These are phyloP conservation scores for Falco columbarius DNA, from an alignment of 2,797 vertebrate species.

Conservation along the genomic window DNA sequence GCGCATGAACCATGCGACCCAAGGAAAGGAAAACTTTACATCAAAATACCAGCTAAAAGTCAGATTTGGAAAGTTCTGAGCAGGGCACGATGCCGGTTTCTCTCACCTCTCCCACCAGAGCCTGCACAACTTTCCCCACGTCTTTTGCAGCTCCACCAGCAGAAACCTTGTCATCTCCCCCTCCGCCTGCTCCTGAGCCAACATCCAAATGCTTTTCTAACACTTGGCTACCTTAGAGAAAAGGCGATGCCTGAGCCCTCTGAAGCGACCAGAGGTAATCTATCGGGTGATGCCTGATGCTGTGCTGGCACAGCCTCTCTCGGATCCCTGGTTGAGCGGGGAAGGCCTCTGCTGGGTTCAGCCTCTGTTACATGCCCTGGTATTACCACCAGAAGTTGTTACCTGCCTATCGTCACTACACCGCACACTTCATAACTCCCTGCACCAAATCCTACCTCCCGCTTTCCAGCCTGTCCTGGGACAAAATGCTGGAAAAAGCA, in stretches of 20 bases:
- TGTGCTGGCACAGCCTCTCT: not conserved
- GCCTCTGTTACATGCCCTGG: not conserved
- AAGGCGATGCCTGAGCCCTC: not conserved
- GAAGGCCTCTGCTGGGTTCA: not conserved
- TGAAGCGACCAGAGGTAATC: not conserved
- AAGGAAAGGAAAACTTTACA: not conserved
- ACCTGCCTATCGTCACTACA: constrained; percentile 44
- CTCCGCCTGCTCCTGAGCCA: not conserved
- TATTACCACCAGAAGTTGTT: constrained; percentile 45
- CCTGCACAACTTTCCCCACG: not conserved
- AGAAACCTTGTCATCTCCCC: not conserved
- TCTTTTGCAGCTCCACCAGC: not conserved
- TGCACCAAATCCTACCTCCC: not conserved
- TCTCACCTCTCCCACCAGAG: not conserved
- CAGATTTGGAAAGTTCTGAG: not conserved
- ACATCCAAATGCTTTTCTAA: not conserved
- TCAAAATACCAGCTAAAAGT: not conserved
- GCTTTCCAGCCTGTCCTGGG: constrained; percentile 1
- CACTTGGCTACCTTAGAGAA: not conserved
- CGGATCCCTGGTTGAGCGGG: not conserved
- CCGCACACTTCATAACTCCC: constrained; percentile 22
- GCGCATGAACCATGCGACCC: not conserved
- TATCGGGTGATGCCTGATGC: not conserved
- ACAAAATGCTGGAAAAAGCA: constrained; percentile 13
- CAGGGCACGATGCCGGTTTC: not conserved